Percentiles rank a stretch among this genome's conserved stretches.
Evolutionary conservation across 2,888 invertebrate species (phyloP).

Genomic region (Acronicta aceris): DNA sequence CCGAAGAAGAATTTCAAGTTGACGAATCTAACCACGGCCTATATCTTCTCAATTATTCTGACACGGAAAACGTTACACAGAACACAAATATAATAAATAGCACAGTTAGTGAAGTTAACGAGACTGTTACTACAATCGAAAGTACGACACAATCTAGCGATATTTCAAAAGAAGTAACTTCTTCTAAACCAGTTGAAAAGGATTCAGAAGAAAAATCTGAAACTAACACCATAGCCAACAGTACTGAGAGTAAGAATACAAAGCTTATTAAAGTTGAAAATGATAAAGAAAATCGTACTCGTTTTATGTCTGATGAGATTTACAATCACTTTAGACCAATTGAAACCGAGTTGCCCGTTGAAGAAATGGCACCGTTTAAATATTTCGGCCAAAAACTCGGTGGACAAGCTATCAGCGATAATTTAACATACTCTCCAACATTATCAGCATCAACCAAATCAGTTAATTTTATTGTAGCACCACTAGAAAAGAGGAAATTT

Average conservation of each 20-base stretch:
- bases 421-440: slow-evolving; percentile 83
- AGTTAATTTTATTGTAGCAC: slow-evolving; percentile 81
- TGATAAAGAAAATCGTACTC: slow-evolving; percentile 86
- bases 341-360: slow-evolving; percentile 90
- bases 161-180: slow-evolving; percentile 58
- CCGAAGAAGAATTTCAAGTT: slow-evolving; percentile 88
- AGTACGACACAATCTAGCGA: slow-evolving; percentile 56
- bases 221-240: slow-evolving; percentile 75
- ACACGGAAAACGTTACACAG: slow-evolving; percentile 80
- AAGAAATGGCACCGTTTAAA: slow-evolving; percentile 92
- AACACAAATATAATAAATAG: slow-evolving; percentile 68
- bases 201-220: slow-evolving; percentile 73
- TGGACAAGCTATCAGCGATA: slow-evolving; percentile 77
- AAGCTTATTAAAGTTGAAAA: slow-evolving; percentile 74
- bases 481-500: slow-evolving; percentile 80
- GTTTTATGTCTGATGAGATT: slow-evolving; percentile 90
- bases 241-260: slow-evolving; percentile 73
- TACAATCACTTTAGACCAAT: slow-evolving; percentile 91
- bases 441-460: slow-evolving; percentile 86
- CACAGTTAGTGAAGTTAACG: slow-evolving; percentile 64
- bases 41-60: slow-evolving; percentile 86
- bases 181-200: slow-evolving; percentile 58
- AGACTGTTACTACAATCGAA: slow-evolving; percentile 63
- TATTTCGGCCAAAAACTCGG: slow-evolving; percentile 92
- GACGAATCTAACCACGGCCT: slow-evolving; percentile 88